phyloP scores from a whole-genome alignment of 2,888 invertebrate genomes.

The Hemistola chrysoprasaria region DNA sequence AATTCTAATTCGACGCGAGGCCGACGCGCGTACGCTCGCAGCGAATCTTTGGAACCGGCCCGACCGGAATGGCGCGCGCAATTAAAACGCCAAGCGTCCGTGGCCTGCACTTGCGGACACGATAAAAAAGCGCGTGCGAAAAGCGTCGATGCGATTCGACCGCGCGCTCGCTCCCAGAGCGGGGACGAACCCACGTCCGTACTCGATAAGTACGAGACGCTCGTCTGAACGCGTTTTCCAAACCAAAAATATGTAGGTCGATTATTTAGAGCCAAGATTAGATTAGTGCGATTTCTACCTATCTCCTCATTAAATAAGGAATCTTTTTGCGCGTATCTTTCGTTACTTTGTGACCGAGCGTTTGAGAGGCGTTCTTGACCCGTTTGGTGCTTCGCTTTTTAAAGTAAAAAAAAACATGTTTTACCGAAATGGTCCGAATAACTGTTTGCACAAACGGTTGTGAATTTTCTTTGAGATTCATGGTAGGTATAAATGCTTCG shows the following conservation, averaged over 20 bases:
- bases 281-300: constrained; percentile 31
- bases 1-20: constrained; percentile 43
- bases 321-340: background rate
- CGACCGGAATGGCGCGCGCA: constrained; percentile 39
- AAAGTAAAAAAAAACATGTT: too few species aligned
- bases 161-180: constrained; percentile 67
- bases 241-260: constrained; percentile 55
- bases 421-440: constrained; percentile 40
- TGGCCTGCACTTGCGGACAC: constrained; percentile 74
- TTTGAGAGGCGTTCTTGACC: constrained; percentile 56
- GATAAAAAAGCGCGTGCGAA: constrained; percentile 68
- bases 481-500: constrained; percentile 44
- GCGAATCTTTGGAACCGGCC: constrained; percentile 70
- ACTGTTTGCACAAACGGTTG: constrained; percentile 65
- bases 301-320: background rate
- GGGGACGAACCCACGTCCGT: constrained; percentile 62
- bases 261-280: constrained; percentile 29
- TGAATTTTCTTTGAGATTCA: constrained; percentile 65
- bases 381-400: constrained; percentile 63
- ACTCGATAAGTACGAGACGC: constrained; percentile 77
- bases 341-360: constrained; percentile 32
- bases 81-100: constrained; percentile 68
- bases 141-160: constrained; percentile 51
- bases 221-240: constrained; percentile 44
- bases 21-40: constrained; percentile 67